phyloP scores from a whole-genome alignment of 2,113 vertebrate species.

The Rhinichthys klamathensis region DNA sequence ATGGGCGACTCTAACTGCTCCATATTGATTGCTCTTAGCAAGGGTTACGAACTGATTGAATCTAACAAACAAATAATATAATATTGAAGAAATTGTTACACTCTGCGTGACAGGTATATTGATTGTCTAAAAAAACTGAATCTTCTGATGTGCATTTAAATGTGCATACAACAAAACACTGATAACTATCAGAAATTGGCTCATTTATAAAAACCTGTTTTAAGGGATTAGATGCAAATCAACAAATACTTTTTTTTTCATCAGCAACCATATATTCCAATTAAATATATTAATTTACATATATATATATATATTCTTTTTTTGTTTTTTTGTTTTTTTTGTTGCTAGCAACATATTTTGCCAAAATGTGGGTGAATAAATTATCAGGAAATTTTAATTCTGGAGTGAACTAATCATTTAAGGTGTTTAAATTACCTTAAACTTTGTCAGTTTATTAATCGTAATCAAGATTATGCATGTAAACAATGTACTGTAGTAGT shows the following conservation, averaged over 20 bases:
- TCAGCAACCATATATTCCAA: not conserved
- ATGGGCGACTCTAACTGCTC: slow-evolving; percentile 8
- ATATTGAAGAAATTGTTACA: slow-evolving; percentile 1
- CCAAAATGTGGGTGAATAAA: too few relatives aligned
- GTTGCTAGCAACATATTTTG: too few relatives aligned
- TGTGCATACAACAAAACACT: not conserved
- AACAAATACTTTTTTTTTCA: not conserved
- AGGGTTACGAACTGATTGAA: not conserved
- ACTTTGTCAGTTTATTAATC: not conserved
- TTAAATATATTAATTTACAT: too few relatives aligned
- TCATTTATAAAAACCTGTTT: not conserved
- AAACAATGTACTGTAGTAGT: not conserved
- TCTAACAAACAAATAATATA: not conserved
- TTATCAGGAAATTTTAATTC: too few relatives aligned
- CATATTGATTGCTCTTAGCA: slow-evolving; percentile 17
- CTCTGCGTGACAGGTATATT: not conserved
- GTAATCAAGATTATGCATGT: not conserved
- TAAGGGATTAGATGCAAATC: not conserved
- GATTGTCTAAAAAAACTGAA: not conserved
- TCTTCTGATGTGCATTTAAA: too few relatives aligned
- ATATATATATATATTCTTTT: too few relatives aligned
- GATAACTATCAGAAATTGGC: not conserved
- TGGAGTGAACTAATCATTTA: too few relatives aligned
- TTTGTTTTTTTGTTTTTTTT: too few relatives aligned
- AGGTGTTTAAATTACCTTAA: too few relatives aligned